Conservation (phyloP, 2,113 vertebrate genomes). For the Vanacampus margaritifer region DNA sequence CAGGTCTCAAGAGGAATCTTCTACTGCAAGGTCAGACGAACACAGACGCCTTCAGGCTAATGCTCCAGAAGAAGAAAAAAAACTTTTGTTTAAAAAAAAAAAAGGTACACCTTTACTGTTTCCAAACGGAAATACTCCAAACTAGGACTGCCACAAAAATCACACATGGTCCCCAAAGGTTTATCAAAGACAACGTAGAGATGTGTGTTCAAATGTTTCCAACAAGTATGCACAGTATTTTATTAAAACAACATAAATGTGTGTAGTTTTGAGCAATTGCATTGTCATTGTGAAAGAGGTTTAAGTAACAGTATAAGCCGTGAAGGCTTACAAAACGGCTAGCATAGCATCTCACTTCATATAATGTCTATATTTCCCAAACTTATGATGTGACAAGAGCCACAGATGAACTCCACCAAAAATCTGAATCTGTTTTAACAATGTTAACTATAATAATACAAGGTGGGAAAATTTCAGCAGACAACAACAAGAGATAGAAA, state of each 20-base stretch:
- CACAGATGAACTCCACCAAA: not conserved
- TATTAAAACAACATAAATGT: not conserved
- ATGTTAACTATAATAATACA: constrained; percentile 32
- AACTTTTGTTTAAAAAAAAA: not conserved
- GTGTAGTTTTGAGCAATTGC: not conserved
- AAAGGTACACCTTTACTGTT: not conserved
- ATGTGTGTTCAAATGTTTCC: not conserved
- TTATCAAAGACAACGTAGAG: not conserved
- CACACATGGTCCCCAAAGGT: not conserved
- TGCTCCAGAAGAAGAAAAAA: constrained; percentile 1
- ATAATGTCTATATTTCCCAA: not conserved
- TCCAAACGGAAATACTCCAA: not conserved
- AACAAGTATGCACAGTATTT: not conserved
- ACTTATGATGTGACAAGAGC: not conserved
- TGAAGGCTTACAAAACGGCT: not conserved
- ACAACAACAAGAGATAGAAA: constrained; percentile 20
- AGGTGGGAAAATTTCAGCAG: constrained; percentile 19
- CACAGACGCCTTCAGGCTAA: constrained; percentile 18
- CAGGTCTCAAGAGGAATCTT: constrained; percentile 30
- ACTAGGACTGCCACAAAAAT: not conserved
- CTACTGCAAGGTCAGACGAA: constrained; percentile 39
- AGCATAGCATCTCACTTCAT: not conserved
- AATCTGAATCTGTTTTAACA: not conserved
- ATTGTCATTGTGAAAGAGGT: not conserved
- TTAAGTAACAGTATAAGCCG: not conserved